These are phyloP conservation scores for Chrysemys picta DNA, from an alignment of 2,113 vertebrate genomes.

Conservation along the genomic window DNA sequence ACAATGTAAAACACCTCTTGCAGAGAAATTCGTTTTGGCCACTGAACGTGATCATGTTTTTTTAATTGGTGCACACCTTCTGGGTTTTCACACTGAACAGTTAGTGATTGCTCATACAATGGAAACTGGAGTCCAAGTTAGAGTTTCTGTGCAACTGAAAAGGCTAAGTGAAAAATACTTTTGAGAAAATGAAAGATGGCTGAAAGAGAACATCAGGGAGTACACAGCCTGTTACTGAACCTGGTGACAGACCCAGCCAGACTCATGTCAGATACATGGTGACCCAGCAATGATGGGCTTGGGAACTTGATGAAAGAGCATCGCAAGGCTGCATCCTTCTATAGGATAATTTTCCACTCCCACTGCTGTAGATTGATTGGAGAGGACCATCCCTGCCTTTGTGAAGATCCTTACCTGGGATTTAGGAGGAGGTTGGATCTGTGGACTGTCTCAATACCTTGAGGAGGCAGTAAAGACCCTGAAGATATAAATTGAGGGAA, in stretches of 20 bases:
- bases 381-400: background rate
- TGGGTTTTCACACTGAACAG: background rate
- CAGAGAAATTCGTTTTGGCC: background rate
- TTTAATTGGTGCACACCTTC: background rate
- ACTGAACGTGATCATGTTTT: background rate
- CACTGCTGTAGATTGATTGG: background rate
- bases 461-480: background rate
- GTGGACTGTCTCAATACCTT: background rate
- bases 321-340: background rate
- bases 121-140: background rate
- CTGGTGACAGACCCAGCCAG: background rate
- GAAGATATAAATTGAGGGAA: background rate
- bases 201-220: background rate
- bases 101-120: background rate
- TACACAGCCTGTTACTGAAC: fast-evolving
- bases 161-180: background rate
- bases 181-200: background rate
- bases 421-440: background rate
- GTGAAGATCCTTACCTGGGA: background rate
- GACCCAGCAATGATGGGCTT: background rate
- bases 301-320: background rate
- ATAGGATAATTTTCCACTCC: background rate
- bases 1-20: background rate
- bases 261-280: fast-evolving
- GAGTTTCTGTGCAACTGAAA: background rate